phyloP scores from a whole-genome alignment of 1,140 invertebrate genomes.

The Panagrolaimus sp. region DNA sequence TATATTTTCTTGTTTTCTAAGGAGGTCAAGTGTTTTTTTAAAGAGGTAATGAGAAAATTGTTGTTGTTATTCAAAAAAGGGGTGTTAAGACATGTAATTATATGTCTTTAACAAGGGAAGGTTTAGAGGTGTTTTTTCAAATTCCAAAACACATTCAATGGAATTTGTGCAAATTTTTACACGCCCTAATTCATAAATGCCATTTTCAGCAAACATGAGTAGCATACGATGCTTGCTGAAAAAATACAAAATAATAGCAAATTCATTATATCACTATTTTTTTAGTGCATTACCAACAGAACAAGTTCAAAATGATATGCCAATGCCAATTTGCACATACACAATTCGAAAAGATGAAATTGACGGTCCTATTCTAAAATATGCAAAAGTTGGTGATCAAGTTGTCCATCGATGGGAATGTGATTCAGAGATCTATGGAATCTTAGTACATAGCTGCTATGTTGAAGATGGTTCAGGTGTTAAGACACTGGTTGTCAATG shows the following conservation, averaged over 20 bases:
- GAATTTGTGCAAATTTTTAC: too few relatives aligned
- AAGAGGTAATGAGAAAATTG: too few relatives aligned
- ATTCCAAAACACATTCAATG: too few relatives aligned
- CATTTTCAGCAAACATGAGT: too few relatives aligned
- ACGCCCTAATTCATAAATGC: too few relatives aligned
- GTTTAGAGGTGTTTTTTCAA: too few relatives aligned
- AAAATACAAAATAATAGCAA: too few relatives aligned
- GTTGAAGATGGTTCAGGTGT: constrained; percentile 58
- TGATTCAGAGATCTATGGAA: constrained; percentile 47
- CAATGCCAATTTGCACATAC: constrained; percentile 51
- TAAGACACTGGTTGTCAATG: constrained; percentile 47
- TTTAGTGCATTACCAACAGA: constrained; percentile 47
- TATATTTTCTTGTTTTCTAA: not conserved
- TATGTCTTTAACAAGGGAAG: too few relatives aligned
- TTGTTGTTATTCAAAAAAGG: too few relatives aligned
- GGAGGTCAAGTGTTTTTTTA: not conserved
- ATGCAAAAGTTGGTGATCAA: constrained; percentile 53
- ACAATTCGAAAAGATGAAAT: constrained; percentile 57
- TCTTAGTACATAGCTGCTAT: constrained; percentile 53
- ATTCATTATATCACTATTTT: constrained; percentile 5
- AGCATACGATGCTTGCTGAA: too few relatives aligned
- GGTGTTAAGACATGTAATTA: too few relatives aligned
- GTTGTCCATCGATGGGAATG: constrained; percentile 53
- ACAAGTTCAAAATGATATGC: constrained; percentile 45
- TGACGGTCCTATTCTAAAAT: constrained; percentile 50